Evolutionary conservation across 2,113 vertebrate genomes (phyloP).

Genomic region (Tachysurus vachellii): DNA sequence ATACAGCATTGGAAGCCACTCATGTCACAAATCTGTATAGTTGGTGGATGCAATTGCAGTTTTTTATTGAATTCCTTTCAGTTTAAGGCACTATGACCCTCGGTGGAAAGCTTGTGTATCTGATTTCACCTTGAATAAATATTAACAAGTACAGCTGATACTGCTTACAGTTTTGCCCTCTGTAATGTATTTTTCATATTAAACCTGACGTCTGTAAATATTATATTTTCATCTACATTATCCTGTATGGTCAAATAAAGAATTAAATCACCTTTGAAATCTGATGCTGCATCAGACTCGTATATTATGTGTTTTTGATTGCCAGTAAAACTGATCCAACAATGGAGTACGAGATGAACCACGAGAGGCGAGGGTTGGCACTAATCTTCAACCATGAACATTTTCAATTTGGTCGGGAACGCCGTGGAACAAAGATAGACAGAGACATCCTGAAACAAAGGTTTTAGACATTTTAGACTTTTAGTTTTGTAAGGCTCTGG

Average conservation of each 20-base stretch:
- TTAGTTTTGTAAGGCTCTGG: too few species aligned
- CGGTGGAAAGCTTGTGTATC: too few species aligned
- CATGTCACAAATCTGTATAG: too few species aligned
- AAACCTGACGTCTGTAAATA: neutral
- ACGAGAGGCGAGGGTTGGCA: conserved; percentile 79
- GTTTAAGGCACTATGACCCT: too few species aligned
- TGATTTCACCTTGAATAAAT: too few species aligned
- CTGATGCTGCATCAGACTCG: neutral
- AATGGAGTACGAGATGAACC: conserved; percentile 84
- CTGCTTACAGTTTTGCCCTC: neutral
- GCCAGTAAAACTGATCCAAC: neutral
- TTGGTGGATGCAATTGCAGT: too few species aligned
- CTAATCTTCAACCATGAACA: conserved; percentile 91
- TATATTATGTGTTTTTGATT: neutral
- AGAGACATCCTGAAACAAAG: conserved; percentile 75
- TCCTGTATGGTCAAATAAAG: neutral
- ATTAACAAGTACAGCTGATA: neutral
- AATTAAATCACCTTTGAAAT: neutral
- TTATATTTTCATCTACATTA: neutral
- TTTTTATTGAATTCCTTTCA: too few species aligned
- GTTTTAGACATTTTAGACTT: conserved; percentile 60
- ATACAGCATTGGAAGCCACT: too few species aligned
- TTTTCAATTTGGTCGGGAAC: conserved; percentile 66
- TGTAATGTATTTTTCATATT: neutral
- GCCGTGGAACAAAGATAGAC: conserved; percentile 81